These are phyloP conservation scores for Danaus plexippus DNA, from an alignment of 1,140 invertebrate species.

Conservation along the genomic window DNA sequence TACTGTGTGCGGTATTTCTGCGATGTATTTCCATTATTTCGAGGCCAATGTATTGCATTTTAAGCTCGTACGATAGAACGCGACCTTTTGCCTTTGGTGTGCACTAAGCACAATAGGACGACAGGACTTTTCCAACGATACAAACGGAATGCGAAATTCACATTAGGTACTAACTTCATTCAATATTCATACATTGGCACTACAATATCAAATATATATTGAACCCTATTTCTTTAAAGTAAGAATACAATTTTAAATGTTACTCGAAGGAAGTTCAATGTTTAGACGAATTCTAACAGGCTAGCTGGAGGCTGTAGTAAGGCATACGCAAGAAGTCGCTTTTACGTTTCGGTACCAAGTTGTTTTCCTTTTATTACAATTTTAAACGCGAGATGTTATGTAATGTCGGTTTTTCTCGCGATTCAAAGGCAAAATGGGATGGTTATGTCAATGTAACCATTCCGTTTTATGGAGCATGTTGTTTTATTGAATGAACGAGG, in stretches of 20 bases:
- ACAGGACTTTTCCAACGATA: conserved; percentile 24
- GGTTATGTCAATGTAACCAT: conserved; percentile 10
- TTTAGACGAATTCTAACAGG: conserved; percentile 21
- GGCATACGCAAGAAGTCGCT: not conserved
- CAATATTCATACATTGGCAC: conserved; percentile 26
- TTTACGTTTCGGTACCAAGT: not conserved
- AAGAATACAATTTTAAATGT: conserved; percentile 11
- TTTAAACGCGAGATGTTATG: conserved; percentile 5
- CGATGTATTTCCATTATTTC: too few species aligned
- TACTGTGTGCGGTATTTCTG: too few species aligned
- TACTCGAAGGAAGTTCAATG: conserved; percentile 11
- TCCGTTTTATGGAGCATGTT: conserved; percentile 10
- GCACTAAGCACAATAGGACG: conserved; percentile 17
- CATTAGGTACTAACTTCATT: conserved; percentile 28
- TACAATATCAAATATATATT: not conserved
- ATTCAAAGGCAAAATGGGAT: conserved; percentile 2
- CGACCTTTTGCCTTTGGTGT: conserved; percentile 11
- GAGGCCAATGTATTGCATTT: too few species aligned
- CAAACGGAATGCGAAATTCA: conserved; percentile 29
- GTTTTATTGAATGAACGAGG: not conserved
- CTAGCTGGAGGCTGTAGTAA: conserved; percentile 3
- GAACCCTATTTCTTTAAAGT: conserved; percentile 6
- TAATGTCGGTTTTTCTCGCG: conserved; percentile 12
- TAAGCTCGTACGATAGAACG: too few species aligned
- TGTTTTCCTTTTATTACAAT: conserved; percentile 13